Evolutionary conservation across 2,113 vertebrate genomes (phyloP), one percentile per base, ranked within the genome.

Genomic region (Burhinus bistriatus): DNA sequence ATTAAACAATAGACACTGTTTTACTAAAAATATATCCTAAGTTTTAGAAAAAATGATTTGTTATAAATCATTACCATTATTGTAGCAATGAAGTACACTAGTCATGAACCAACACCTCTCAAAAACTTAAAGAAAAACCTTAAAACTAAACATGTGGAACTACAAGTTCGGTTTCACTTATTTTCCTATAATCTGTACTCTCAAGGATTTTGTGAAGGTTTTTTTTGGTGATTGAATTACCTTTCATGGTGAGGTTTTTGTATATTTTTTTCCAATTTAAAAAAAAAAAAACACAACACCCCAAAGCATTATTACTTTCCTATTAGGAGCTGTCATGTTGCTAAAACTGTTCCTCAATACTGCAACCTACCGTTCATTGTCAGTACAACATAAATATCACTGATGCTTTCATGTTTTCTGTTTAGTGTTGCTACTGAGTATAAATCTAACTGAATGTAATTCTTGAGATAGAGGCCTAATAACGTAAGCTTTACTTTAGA

Each of bases 281-380:
- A 6, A 51, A 38, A 47, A 29, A 38, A 55, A 23, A 15, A 25
- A 23, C 9, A 54, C 19, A 20, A 47, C 4, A 20, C 47, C 21
- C 5, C 11, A 21, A 38, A 2, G 26, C 72, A 42, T 58, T 25
- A 25, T 34, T 72, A 54, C 32, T 65, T 84, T 72, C n/a, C 36
- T 34, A 7, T 12, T 9, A 36, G 44, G 49, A 85, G 34, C 26
- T 6, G 6, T 51, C 17, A 9, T 2, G 10, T 54, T 30, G 49
- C 57, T 82, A 15, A 64, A 78, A 65, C 8, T 12, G 38, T 34
- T 94, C 55, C 80, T 93, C 84, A 84, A 20, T n/a, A 65, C 95
- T 93, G 95, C 87, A 65, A 68, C 89, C 94, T 95, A 23, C 84
- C 14, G 89, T 89, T 81, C 80, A 9, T 23, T 25, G 23, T 36